A percentile compares a stretch with the other conserved stretches of the same genome.
Evolutionary conservation across 2,113 vertebrate genomes (phyloP).

Genomic region (Xenotilapia leptura): DNA sequence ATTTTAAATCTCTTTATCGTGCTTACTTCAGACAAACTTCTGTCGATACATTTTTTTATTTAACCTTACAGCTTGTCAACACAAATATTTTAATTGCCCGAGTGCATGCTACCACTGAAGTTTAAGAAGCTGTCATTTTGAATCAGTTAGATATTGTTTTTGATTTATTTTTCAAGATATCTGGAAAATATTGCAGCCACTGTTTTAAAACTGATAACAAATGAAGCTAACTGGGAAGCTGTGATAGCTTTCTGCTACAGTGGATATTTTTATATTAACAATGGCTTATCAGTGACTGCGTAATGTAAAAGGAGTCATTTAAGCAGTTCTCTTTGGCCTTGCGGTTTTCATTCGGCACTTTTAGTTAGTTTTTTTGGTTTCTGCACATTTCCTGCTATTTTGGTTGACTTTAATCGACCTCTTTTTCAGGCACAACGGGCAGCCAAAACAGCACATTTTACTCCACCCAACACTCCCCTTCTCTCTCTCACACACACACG

Average conservation of each 20-base stretch:
- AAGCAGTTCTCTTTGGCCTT: background rate
- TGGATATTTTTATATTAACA: background rate
- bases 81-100: background rate
- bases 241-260: background rate
- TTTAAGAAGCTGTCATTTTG: background rate
- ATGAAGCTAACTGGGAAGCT: background rate
- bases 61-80: background rate
- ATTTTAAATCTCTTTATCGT: constrained; percentile 39
- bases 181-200: background rate
- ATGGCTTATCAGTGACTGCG: background rate
- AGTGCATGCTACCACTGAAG: background rate
- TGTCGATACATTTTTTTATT: background rate
- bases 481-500: accelerated
- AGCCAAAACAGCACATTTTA: background rate
- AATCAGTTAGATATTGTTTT: background rate
- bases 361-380: background rate
- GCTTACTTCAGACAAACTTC: background rate
- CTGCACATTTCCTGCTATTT: background rate
- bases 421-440: too few species aligned
- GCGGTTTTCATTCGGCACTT: background rate
- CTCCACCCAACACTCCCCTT: background rate
- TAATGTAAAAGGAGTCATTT: background rate
- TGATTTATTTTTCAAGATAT: background rate
- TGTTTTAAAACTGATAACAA: background rate
- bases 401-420: background rate